These are phyloP conservation scores for Indicator indicator DNA, from an alignment of 2,113 vertebrate species.

Conservation along the genomic window DNA sequence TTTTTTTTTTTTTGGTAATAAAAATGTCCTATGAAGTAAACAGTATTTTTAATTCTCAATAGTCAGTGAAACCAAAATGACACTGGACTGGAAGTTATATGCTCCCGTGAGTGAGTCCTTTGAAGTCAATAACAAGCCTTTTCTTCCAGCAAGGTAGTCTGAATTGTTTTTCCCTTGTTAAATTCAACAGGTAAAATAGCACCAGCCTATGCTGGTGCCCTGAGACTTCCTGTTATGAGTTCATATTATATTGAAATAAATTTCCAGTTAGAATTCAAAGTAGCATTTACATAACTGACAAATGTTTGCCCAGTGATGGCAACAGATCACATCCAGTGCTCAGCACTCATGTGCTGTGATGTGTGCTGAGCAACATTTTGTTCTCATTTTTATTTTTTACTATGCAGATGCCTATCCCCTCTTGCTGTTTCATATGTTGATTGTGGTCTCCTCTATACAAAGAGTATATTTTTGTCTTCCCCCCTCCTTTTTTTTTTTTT, in stretches of 20 bases:
- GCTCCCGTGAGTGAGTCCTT: not conserved
- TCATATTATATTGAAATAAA: not conserved
- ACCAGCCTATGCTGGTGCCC: not conserved
- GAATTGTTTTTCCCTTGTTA: not conserved
- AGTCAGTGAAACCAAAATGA: not conserved
- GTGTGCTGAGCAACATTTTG: not conserved
- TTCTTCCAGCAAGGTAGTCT: not conserved
- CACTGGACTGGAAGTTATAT: not conserved
- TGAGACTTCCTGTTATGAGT: not conserved
- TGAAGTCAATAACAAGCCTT: not conserved
- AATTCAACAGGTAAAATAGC: not conserved
- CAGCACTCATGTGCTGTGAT: not conserved
- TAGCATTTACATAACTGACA: not conserved
- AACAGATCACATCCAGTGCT: conserved; percentile 5
- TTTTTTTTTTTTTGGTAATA: not conserved
- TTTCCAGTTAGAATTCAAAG: not conserved
- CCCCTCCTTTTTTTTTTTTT: not conserved
- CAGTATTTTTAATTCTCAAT: not conserved
- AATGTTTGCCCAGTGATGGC: not conserved
- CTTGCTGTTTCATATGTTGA: not conserved
- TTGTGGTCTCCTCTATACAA: not conserved
- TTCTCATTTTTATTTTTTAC: not conserved
- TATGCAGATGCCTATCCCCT: not conserved
- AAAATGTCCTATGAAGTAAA: not conserved
- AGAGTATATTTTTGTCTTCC: not conserved